Evolutionary conservation across 2,888 invertebrate genomes (phyloP).

Genomic region (Eupithecia inturbata): DNA sequence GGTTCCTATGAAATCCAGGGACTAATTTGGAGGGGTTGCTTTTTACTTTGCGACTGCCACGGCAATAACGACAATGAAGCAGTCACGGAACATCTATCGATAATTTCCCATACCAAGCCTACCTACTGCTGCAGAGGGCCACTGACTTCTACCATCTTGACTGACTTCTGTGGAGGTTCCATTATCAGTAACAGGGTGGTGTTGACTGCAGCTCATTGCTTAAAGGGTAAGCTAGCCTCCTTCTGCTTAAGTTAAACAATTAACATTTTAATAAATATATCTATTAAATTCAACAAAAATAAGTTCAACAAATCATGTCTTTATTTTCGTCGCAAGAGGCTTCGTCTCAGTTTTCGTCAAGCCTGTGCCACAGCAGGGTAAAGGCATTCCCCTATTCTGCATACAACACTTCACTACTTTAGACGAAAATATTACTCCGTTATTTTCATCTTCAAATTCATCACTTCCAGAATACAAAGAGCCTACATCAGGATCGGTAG

Average conservation of each 20-base stretch:
- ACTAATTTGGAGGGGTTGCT: no score
- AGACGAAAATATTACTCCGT: not conserved
- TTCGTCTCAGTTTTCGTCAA: no score
- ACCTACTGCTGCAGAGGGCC: slow-evolving; percentile 61
- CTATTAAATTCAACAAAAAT: no score
- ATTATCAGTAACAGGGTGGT: slow-evolving; percentile 66
- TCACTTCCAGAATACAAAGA: slow-evolving; percentile 53
- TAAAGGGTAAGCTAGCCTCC: slow-evolving; percentile 52
- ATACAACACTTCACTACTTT: not conserved
- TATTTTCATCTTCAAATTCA: not conserved
- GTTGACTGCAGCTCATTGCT: slow-evolving; percentile 80
- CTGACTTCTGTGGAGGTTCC: slow-evolving; percentile 80
- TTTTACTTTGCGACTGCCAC: no score
- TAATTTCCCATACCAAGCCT: slow-evolving; percentile 70
- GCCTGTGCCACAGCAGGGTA: not conserved
- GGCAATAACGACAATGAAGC: no score
- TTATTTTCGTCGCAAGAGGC: no score
- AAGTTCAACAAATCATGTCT: no score
- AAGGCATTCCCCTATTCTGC: not conserved
- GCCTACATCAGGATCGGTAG: slow-evolving; percentile 72
- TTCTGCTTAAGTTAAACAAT: no score
- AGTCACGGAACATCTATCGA: slow-evolving; percentile 68
- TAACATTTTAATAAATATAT: no score
- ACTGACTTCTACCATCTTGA: slow-evolving; percentile 59
- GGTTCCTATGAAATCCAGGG: no score